Base-by-base conservation (phyloP, 2,888 invertebrate genomes). In the Torymus auratus region DNA sequence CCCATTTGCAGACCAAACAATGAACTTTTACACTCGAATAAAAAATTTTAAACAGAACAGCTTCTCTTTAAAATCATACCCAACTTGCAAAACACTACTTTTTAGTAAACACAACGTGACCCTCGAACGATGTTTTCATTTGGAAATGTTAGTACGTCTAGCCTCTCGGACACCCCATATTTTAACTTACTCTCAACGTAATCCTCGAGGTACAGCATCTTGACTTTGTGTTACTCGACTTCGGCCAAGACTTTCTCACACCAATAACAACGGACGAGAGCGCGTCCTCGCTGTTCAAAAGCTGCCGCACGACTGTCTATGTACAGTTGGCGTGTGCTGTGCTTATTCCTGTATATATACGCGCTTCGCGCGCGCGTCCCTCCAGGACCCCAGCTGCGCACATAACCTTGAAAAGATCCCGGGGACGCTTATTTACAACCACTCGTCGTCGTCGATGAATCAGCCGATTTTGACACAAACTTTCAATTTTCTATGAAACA, bases 121-220 rank as follows among this genome's bases (percentile, higher is more conserved):
- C 5, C 28, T 28, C 53, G 41, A 53, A 41, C 3, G 15, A 73
- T 58, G 50, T 79, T 62, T 71, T 69, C 12, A 17, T 76, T 56
- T 55, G n/a, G 2, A 69, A 77, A 70, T 64, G 67, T 75, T 75
- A 75, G 68, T 75, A 68, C 11, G 10, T 13, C 3, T 58, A n/a
- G 65, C 13, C 28, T 64, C 55, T 68, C 52, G 23, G n/a, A 61
- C 60, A n/a, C 55, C 53, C 28, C 11, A n/a, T 1, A 72, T 61
- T 78, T 70, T n/a, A 20, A 94, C 97, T 94, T 94, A 98, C 98
- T 98, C 94, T 99, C 99, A 87, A 99, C 93, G 93, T 98, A 99
- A 94, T 99, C 99, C 92, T 99, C 99, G 86, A 99, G 94, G 92
- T 98, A 99, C 92, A 99, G 93, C 98, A 99, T 99, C 91, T 71